Conservation (phyloP, 2,888 invertebrate species). For the Archaeoteleia sp. region DNA sequence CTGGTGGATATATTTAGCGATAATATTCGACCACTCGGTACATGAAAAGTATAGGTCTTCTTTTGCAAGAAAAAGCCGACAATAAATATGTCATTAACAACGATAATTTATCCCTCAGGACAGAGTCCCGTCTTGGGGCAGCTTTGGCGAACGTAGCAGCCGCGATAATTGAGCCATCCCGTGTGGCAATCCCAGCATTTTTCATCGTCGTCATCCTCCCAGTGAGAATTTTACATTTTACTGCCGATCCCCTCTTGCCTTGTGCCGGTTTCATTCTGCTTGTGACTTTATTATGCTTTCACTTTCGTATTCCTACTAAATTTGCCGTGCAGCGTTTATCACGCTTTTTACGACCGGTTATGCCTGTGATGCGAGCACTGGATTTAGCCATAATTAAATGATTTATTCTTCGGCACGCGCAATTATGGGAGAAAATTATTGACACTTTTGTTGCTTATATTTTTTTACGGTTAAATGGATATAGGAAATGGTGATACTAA, state of each 20-base stretch:
- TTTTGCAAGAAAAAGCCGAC: conserved; percentile 40
- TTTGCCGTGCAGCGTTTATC: conserved; percentile 31
- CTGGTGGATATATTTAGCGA: background rate
- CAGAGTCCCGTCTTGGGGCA: conserved; percentile 42
- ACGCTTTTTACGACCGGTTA: conserved; percentile 32
- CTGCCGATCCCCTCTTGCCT: conserved; percentile 28
- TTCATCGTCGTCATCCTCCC: conserved; percentile 38
- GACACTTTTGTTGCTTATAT: background rate
- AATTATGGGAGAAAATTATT: conserved; percentile 31
- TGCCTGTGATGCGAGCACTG: conserved; percentile 9
- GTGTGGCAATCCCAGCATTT: conserved; percentile 39
- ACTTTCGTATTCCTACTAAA: conserved; percentile 45
- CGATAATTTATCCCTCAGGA: conserved; percentile 60
- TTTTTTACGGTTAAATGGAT: background rate
- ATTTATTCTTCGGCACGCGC: conserved; percentile 37
- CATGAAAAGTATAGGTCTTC: conserved; percentile 27
- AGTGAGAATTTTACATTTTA: conserved; percentile 37
- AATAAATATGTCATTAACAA: conserved; percentile 65
- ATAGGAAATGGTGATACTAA: too few species aligned
- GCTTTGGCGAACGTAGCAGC: conserved; percentile 10
- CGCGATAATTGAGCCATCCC: conserved; percentile 66
- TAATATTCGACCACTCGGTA: conserved; percentile 10
- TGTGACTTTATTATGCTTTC: conserved; percentile 48
- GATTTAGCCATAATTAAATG: conserved; percentile 32
- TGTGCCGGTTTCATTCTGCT: conserved; percentile 39